Evolutionary conservation across 2,888 invertebrate genomes (phyloP).

Genomic region (Sympetrum striolatum): DNA sequence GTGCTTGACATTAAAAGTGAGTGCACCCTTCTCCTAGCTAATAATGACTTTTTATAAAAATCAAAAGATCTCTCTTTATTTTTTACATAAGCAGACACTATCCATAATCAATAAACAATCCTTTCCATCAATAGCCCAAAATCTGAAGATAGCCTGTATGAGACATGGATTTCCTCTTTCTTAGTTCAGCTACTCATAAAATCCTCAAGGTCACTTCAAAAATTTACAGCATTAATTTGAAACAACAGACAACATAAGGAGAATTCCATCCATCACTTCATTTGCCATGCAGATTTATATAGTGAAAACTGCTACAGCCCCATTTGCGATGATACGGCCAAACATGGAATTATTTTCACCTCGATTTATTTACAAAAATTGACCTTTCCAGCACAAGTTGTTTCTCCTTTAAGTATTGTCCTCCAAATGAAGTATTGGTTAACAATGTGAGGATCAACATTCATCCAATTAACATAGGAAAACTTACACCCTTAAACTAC

Average conservation of each 20-base stretch:
- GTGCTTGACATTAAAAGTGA: conserved; percentile 4
- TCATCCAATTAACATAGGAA: conserved; percentile 39
- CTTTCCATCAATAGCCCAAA: not conserved
- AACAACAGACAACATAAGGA: not conserved
- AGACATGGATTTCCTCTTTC: not conserved
- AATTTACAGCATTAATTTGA: not conserved
- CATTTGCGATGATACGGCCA: conserved; percentile 14
- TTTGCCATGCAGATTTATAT: not conserved
- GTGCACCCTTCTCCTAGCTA: not conserved
- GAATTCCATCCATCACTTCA: conserved; percentile 5
- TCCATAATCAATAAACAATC: not conserved
- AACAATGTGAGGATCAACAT: conserved; percentile 43
- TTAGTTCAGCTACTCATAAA: not conserved
- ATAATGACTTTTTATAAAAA: not conserved
- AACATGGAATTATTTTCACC: not conserved
- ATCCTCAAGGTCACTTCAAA: conserved; percentile 21
- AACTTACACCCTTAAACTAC: conserved; percentile 36
- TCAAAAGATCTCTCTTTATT: not conserved
- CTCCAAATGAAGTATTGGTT: conserved; percentile 16
- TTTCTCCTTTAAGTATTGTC: conserved; percentile 28
- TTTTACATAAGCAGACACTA: not conserved
- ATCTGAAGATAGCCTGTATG: not conserved
- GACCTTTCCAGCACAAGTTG: not conserved
- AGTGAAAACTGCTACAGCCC: conserved; percentile 5
- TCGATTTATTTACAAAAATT: conserved; percentile 21